These are phyloP conservation scores for Volucella zonaria DNA, from an alignment of 2,888 invertebrate species.

Conservation along the genomic window DNA sequence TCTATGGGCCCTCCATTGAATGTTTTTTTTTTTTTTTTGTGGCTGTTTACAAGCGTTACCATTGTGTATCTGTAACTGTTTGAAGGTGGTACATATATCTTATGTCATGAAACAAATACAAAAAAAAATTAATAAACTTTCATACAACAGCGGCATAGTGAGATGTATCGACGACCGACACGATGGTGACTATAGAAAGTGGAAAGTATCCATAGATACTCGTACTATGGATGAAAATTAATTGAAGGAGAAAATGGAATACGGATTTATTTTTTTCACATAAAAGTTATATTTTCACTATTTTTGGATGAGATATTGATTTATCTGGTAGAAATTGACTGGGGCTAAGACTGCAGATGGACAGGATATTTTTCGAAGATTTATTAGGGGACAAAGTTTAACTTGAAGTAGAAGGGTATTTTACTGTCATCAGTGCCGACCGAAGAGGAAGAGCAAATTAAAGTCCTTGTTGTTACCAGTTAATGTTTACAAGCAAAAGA, in stretches of 20 bases:
- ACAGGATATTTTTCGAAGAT: neutral
- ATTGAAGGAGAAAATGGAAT: conserved; percentile 66
- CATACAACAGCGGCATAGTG: conserved; percentile 44
- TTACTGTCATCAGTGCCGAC: no score
- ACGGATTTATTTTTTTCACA: conserved; percentile 45
- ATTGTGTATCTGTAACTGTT: conserved; percentile 46
- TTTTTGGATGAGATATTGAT: conserved; percentile 31
- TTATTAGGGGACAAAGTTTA: neutral
- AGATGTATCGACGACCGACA: conserved; percentile 52
- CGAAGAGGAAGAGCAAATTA: no score
- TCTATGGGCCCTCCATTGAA: neutral
- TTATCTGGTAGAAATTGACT: neutral
- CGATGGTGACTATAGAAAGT: conserved; percentile 60
- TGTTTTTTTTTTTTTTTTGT: no score
- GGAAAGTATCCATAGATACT: conserved; percentile 66
- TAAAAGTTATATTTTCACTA: conserved; percentile 54
- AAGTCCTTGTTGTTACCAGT: no score
- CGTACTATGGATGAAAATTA: conserved; percentile 65
- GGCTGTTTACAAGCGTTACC: neutral
- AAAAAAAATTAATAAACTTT: conserved; percentile 50
- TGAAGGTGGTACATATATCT: conserved; percentile 65
- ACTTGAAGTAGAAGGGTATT: neutral
- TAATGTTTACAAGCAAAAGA: no score
- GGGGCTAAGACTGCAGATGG: neutral
- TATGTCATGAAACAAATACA: conserved; percentile 57